These are phyloP conservation scores for Sternotherus odoratus DNA, from an alignment of 2,797 vertebrate species.

Conservation along the genomic window DNA sequence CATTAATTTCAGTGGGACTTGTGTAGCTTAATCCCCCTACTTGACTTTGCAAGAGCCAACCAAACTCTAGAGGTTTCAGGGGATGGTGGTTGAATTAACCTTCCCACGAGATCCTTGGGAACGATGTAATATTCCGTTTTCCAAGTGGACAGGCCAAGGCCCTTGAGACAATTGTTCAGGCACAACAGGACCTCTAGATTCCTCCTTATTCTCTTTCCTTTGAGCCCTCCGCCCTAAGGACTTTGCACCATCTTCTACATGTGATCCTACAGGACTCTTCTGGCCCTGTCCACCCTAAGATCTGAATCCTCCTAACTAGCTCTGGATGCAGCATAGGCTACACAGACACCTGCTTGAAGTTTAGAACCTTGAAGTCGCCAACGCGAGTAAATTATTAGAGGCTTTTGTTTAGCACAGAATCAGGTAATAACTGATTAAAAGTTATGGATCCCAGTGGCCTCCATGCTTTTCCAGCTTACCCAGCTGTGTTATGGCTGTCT, in stretches of 20 bases:
- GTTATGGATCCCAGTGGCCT: conserved; percentile 74
- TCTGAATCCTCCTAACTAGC: not conserved
- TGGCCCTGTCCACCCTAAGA: fast-evolving
- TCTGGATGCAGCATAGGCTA: fast-evolving
- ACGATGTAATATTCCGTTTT: not conserved
- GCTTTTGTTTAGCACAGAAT: conserved; percentile 71
- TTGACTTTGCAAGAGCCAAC: not conserved
- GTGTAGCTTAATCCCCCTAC: not conserved
- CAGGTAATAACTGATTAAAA: conserved; percentile 75
- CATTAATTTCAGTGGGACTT: too few species aligned
- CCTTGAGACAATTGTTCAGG: fast-evolving
- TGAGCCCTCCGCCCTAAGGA: not conserved
- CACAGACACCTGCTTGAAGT: conserved; percentile 32
- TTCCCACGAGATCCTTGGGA: not conserved
- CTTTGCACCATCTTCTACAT: fast-evolving
- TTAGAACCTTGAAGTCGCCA: conserved; percentile 42
- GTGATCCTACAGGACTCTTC: fast-evolving
- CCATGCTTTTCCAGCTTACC: conserved; percentile 68
- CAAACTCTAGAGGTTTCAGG: not conserved
- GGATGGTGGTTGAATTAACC: not conserved
- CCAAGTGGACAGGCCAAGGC: not conserved
- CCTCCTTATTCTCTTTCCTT: not conserved
- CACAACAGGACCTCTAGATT: not conserved
- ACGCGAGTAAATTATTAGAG: conserved; percentile 61
- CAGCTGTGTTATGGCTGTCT: conserved; percentile 77